A percentile compares a stretch with the other conserved stretches of the same genome.
These are phyloP conservation scores for Xyliphius kryptos DNA, from an alignment of 2,113 vertebrate species.

Conservation along the genomic window DNA sequence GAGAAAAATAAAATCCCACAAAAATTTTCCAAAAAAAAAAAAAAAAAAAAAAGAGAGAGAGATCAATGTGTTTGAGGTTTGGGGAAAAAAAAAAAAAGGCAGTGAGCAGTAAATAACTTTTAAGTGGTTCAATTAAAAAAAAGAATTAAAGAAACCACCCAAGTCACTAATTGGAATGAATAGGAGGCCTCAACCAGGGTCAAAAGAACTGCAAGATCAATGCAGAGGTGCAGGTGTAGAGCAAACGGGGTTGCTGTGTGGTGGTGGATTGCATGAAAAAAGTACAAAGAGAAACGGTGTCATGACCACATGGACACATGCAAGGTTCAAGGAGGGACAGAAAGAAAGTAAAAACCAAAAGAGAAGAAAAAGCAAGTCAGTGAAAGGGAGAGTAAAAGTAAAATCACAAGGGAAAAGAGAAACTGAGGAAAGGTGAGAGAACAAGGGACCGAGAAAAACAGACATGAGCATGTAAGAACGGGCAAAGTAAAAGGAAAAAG, in stretches of 20 bases:
- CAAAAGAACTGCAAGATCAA: slow-evolving; percentile 67
- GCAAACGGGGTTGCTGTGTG: slow-evolving; percentile 11
- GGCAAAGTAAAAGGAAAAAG: slow-evolving; percentile 16
- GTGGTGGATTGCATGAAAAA: not conserved
- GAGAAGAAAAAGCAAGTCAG: too few relatives aligned
- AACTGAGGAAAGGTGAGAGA: too few relatives aligned
- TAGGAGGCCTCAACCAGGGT: slow-evolving; percentile 66
- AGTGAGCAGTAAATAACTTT: slow-evolving; percentile 64
- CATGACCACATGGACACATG: slow-evolving; percentile 56
- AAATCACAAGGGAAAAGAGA: too few relatives aligned
- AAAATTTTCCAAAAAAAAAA: not conserved
- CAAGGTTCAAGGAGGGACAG: slow-evolving; percentile 46
- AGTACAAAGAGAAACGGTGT: slow-evolving; percentile 46
- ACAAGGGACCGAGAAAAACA: too few relatives aligned
- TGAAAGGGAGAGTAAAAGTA: too few relatives aligned
- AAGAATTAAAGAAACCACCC: slow-evolving; percentile 66
- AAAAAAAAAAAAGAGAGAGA: not conserved
- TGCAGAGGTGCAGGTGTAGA: slow-evolving; percentile 64
- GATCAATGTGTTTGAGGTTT: slow-evolving; percentile 1
- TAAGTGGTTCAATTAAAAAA: slow-evolving; percentile 61
- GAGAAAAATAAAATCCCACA: too few relatives aligned
- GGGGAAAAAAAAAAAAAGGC: slow-evolving; percentile 42
- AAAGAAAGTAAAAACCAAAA: too few relatives aligned
- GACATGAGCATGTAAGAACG: slow-evolving; percentile 36
- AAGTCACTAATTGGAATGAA: slow-evolving; percentile 72